These are phyloP conservation scores for Zygogramma bicolorata DNA, from an alignment of 2,888 invertebrate species.

Conservation along the genomic window DNA sequence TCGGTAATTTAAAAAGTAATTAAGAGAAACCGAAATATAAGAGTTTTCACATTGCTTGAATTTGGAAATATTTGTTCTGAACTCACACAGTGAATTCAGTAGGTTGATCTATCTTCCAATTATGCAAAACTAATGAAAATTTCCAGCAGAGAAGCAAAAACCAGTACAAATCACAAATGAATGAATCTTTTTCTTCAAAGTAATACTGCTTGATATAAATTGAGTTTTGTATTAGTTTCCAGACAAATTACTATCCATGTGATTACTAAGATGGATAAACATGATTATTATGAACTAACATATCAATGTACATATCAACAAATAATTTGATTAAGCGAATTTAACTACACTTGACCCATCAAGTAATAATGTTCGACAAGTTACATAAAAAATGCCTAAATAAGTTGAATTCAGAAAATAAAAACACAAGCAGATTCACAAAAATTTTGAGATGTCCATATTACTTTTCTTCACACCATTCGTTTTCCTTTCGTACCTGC, in stretches of 20 bases:
- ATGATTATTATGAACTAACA: too few species aligned
- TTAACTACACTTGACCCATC: neutral
- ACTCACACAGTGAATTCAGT: too few species aligned
- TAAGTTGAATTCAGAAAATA: neutral
- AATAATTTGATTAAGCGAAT: neutral
- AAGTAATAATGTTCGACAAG: neutral
- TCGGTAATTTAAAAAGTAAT: too few species aligned
- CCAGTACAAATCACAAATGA: neutral
- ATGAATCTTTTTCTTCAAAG: too few species aligned
- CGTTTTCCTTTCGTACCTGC: slow-evolving; percentile 96
- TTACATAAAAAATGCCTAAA: neutral
- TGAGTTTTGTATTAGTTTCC: neutral
- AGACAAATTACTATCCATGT: neutral
- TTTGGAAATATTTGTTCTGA: too few species aligned
- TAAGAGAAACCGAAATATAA: too few species aligned
- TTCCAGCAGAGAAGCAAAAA: neutral
- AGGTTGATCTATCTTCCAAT: too few species aligned
- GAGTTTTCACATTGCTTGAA: too few species aligned
- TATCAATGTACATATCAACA: too few species aligned
- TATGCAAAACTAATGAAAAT: neutral
- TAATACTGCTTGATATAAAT: neutral
- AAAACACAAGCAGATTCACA: neutral
- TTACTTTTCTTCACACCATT: slow-evolving; percentile 93
- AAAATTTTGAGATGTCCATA: neutral
- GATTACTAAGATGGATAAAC: neutral